Base-by-base conservation (phyloP, 2,797 vertebrate species). In the Phataginus tetradactyla region DNA sequence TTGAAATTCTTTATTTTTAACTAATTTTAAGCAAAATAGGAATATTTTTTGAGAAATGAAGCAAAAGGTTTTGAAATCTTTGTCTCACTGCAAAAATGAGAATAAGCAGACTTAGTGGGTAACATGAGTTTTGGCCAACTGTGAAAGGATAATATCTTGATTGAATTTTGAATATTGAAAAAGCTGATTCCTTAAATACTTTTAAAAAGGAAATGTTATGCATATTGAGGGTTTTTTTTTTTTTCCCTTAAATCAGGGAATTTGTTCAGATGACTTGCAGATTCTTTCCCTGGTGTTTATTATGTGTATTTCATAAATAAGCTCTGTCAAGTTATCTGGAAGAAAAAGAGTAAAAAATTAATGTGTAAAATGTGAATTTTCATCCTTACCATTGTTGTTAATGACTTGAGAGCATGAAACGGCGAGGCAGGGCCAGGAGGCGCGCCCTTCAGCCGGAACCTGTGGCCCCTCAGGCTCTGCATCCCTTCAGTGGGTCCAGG, bases 11-110 rank as follows among this genome's bases (percentile, higher is more conserved):
- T 91, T 1, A 84, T 77, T 96, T 45, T 91, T 86, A 94, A 91
- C 15, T 49, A 15, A 94, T 90, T 94, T 97, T 86, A 92, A 97
- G n/a, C 85, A 86, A 91, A 95, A 51, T 91, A n/a, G 21, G 29
- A 84, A 59, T 69, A 4, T 49, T 78, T 96, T 96, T 88, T 11
- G 27, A 92, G 55, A 92, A 90, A 71, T 90, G 21, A 68, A 75
- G 42, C 27, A 79, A 21, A 86, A 90, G 13, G 57, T 87, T 27
- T 77, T 80, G 39, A 64, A 68, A 45, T 89, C 32, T n/a, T 87
- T 5, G 23, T 95, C 51, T 68, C 7, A 29, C 45, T 89, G 13
- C 51, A 21, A 88, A 89, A 23, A 85, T 78, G 49, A 91, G n/a
- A 83, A 42, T 95, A 80, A 91, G 32, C 64, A 63, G 45, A 69